Evolutionary conservation across 2,113 vertebrate species (phyloP).

Genomic region (Stegastes partitus): DNA sequence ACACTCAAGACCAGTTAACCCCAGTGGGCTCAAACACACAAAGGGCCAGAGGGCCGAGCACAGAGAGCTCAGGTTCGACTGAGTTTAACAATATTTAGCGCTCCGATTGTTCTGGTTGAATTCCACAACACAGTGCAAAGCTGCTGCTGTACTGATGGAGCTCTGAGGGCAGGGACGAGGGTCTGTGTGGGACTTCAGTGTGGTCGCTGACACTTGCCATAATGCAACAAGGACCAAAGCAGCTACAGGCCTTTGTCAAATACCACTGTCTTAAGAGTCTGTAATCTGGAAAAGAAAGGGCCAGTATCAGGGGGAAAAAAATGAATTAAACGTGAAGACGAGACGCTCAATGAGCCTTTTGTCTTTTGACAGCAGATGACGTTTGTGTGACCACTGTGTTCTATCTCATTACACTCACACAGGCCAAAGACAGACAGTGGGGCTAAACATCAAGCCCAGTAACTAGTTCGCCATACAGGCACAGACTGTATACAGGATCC

Average conservation of each 20-base stretch:
- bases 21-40: constrained; percentile 60
- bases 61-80: constrained; percentile 50
- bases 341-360: background rate
- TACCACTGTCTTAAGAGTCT: constrained; percentile 24
- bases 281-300: constrained; percentile 16
- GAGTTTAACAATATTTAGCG: constrained; percentile 69
- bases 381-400: constrained; percentile 1
- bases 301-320: constrained; percentile 38
- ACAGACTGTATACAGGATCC: background rate
- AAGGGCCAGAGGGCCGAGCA: constrained; percentile 41
- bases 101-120: constrained; percentile 62
- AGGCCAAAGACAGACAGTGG: background rate
- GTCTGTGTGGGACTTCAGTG: constrained; percentile 45
- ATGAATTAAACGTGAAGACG: background rate
- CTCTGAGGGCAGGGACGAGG: constrained; percentile 2
- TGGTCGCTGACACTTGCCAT: constrained; percentile 42
- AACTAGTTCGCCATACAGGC: background rate
- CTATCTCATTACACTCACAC: constrained; percentile 12
- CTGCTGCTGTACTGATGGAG: constrained; percentile 54
- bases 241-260: constrained; percentile 66
- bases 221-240: constrained; percentile 52
- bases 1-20: constrained; percentile 77
- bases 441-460: background rate
- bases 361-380: background rate
- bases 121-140: constrained; percentile 66